Base-by-base conservation (phyloP, 2,888 invertebrate species). In the Herminia tarsipennalis region DNA sequence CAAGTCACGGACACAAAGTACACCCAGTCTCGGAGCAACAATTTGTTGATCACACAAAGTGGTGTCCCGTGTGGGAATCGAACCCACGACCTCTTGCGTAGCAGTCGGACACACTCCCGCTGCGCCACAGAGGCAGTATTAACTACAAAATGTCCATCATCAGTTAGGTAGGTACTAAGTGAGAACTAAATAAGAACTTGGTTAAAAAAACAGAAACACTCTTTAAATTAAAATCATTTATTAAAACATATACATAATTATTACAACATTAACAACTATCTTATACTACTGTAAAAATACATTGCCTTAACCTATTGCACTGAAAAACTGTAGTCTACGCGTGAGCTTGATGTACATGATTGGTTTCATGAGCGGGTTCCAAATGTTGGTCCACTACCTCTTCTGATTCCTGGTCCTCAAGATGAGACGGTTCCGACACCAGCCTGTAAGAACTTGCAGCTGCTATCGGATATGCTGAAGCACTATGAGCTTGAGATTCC, bases 381-480 rank as follows among this genome's bases (percentile, higher is more conserved):
- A 52, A 6, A 8, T 73, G 67, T 4, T 75, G 73, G 8, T 73
- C 42, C 5, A 52, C 18, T 6, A 42, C 38, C 29, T 68, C 66
- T 9, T 70, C 64, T 60, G 69, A 8, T n/a, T 69, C 73, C 1
- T 66, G 18, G 2, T 58, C 62, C 1, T 71, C 66, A 16, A 66
- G 68, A 18, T 67, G 73, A 13, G 35, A 13, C 3, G 55, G 48
- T 2, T 73, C 72, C 4, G 79, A 74, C 0, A 73, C 81, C 22
- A 70, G 72, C 13, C 86, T 73, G 56, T 86, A 86, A 1, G 65
- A 53, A 27, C 69, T 56, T 2, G 39, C 57, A 2, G 45, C 22
- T 9, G 44, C 52, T 3, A 41, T 29, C 1, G 44, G 34, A 0
- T 43, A 54, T 0, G 56, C 62, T 38, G 71, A 68, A 3, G 70